Evolutionary conservation across 2,113 vertebrate species (phyloP), one percentile per base, ranked within the genome.

Genomic region (Gulo gulo): DNA sequence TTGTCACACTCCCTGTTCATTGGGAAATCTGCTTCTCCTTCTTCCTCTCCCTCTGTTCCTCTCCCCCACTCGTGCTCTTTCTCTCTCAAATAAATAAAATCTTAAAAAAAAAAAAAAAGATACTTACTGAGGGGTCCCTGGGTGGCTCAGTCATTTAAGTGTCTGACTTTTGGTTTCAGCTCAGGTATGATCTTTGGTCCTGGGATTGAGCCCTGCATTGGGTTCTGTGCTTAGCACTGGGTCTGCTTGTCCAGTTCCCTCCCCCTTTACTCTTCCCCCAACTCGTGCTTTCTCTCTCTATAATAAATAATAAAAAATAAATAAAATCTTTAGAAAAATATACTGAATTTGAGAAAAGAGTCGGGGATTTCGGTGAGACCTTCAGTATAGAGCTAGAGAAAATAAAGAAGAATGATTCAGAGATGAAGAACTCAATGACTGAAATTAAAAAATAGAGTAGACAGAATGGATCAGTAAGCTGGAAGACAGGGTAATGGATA

Each of bases 1-100:
- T 20, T 36, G 34, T 69, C 29, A 36, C 1, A 9, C 34, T 36
- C 7, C 6, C 16, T 69, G 67, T 4, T 21, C 34, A 69, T 9
- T 8, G 13, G 7, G 16, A 18, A 36, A 2, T 69, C 34, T 69
- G 8, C 7, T n/a, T 69, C 34, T 69, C 34, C 18, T n/a, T 69
- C 16, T 36, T 36, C 34, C 67, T 36, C 34, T 36, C 18, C 18
- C 18, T 69, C 34, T 69, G 3, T n/a, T n/a, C 34, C 67, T 69
- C 7, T 3, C 34, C 7, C 1, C n/a, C 4, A 4, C 18, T n/a
- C 8, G 0, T 69, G 67, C 18, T n/a, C 1, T 69, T 9, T 69
- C 18, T 69, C 3, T 69, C 67, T 36, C 18, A 36, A 69, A 36
- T 69, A 36, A 36, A 69, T 69, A 69, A 69, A 36, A 31, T 65